Conservation (phyloP, 1,140 invertebrate species). For the Meteorus sp. region DNA sequence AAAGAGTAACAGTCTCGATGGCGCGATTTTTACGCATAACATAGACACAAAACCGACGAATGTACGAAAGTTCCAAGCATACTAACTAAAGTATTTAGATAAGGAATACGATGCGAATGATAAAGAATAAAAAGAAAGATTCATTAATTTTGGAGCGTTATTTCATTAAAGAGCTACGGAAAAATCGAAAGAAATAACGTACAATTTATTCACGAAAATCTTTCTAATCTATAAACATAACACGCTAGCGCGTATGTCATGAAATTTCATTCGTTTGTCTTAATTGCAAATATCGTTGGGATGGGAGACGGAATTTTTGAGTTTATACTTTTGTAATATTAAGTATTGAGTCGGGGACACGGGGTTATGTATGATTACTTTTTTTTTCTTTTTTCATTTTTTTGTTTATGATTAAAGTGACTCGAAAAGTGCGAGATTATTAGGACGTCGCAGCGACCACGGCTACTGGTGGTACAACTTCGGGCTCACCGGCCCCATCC, state of each 20-base stretch:
- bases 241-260: background rate
- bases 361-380: constrained; percentile 48
- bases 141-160: background rate
- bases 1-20: no score
- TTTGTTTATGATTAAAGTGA: constrained; percentile 20
- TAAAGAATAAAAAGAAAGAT: background rate
- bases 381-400: constrained; percentile 20
- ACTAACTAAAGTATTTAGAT: background rate
- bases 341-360: constrained; percentile 44
- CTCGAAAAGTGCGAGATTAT: constrained; percentile 42
- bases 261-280: background rate
- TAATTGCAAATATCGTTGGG: constrained; percentile 9
- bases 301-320: constrained; percentile 38
- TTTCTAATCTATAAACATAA: background rate
- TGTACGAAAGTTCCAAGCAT: background rate
- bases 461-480: constrained; percentile 52
- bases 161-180: background rate
- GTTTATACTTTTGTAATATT: constrained; percentile 46
- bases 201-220: background rate
- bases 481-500: constrained; percentile 49
- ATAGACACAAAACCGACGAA: background rate
- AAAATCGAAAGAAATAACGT: background rate
- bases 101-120: background rate
- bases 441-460: constrained; percentile 55
- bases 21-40: no score